A percentile compares a stretch with the other conserved stretches of the same genome.
These are phyloP conservation scores for Formica selysi DNA, from an alignment of 1,140 invertebrate genomes.

Conservation along the genomic window DNA sequence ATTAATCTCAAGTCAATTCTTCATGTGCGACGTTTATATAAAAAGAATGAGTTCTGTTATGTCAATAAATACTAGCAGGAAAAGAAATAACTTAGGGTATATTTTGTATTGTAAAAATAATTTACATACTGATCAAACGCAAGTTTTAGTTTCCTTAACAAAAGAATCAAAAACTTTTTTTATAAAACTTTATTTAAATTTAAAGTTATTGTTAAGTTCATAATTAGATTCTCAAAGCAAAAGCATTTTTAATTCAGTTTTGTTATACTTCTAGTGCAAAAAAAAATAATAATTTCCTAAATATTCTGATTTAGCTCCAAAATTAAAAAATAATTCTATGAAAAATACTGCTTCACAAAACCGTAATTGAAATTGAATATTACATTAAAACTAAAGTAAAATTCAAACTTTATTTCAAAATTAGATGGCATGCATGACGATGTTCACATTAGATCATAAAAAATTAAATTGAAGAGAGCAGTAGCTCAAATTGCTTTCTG, in stretches of 20 bases:
- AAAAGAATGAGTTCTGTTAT: background rate
- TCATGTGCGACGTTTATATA: background rate
- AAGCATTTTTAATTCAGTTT: background rate
- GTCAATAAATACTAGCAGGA: too few species aligned
- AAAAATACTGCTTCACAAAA: background rate
- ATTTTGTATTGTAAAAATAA: background rate
- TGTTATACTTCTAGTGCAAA: background rate
- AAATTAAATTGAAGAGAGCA: background rate
- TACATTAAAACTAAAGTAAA: background rate
- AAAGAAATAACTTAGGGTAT: too few species aligned
- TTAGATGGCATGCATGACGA: background rate
- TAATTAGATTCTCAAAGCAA: background rate
- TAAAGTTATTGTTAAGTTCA: background rate
- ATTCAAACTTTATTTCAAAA: background rate
- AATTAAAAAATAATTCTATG: background rate
- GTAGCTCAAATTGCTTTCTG: background rate
- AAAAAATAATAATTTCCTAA: background rate
- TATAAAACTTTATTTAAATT: background rate
- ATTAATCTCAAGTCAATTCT: background rate
- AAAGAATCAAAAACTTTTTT: background rate
- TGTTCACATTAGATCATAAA: background rate
- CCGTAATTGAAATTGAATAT: background rate
- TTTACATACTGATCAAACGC: background rate
- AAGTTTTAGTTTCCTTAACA: background rate
- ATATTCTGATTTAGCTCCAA: background rate